Base-by-base conservation (phyloP, 37 sponge, comb jelly and placozoan species). In the Halichondria panicea region DNA sequence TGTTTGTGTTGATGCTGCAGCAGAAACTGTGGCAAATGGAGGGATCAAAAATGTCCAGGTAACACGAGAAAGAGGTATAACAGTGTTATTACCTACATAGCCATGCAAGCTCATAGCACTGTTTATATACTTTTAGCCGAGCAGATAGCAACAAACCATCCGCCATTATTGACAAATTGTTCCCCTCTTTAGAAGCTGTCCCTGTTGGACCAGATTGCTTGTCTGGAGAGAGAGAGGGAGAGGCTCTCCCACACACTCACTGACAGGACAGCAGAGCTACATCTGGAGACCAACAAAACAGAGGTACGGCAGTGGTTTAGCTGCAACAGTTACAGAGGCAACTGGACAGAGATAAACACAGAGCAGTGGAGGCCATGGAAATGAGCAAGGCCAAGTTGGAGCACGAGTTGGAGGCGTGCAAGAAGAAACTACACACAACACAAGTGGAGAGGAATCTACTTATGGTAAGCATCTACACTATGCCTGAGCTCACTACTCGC, bases 1-100 rank as follows among this genome's bases (percentile, higher is more conserved):
- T 89, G 45, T 89, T 89, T 74, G 70, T 55, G 3, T 54, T 89
- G 50, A 55, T 89, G 55, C 84, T 89, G 31, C 79, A 89, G 52
- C 37, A 36, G 44, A 83, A 79, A 35, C 63, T 81, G 36, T 32
- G 57, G 45, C 55, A 77, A 48, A 71, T 87, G 2, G 42, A 82
- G 57, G 52, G 46, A n/a, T n/a, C n/a, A n/a, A n/a, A n/a, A n/a
- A n/a, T n/a, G n/a, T n/a, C n/a, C n/a, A n/a, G n/a, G n/a, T n/a
- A n/a, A n/a, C n/a, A n/a, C n/a, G n/a, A n/a, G n/a, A n/a, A n/a
- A n/a, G n/a, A n/a, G n/a, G n/a, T n/a, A n/a, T n/a, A n/a, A n/a
- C n/a, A n/a, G n/a, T n/a, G n/a, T n/a, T n/a, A n/a, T n/a, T n/a
- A n/a, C n/a, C n/a, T n/a, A n/a, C n/a, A n/a, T n/a, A n/a, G n/a